These are phyloP conservation scores for Drosophila seclusa DNA, from an alignment of 2,888 invertebrate species.

Conservation along the genomic window DNA sequence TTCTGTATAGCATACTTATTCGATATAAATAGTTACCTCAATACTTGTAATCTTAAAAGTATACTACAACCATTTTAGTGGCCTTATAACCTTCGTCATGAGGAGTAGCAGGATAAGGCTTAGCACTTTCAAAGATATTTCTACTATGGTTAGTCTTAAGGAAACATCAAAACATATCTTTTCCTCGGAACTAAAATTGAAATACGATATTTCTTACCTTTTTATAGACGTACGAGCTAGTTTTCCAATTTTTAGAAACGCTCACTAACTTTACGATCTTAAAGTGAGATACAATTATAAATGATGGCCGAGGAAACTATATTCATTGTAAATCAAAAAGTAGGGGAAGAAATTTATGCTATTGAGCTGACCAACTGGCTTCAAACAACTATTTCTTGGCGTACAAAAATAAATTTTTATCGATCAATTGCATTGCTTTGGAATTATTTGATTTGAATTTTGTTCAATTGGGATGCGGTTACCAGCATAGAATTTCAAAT, in stretches of 20 bases:
- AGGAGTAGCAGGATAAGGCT: not conserved
- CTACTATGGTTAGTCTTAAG: not conserved
- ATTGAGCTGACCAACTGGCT: not conserved
- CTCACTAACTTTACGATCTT: not conserved
- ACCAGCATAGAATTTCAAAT: slow-evolving; percentile 7
- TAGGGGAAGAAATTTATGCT: not conserved
- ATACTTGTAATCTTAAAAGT: slow-evolving; percentile 18
- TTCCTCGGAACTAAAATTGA: not conserved
- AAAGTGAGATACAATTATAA: not conserved
- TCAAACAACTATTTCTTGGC: not conserved
- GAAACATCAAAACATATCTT: not conserved
- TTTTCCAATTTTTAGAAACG: not conserved
- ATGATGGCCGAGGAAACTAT: not conserved
- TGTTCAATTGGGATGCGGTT: not conserved
- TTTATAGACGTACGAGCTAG: not conserved
- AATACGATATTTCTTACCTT: not conserved
- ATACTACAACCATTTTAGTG: not conserved
- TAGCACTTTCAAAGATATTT: not conserved
- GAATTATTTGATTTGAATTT: not conserved
- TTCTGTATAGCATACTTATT: slow-evolving; percentile 29
- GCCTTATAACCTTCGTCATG: not conserved
- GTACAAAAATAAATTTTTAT: not conserved
- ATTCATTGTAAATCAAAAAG: not conserved
- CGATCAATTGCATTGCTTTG: not conserved
- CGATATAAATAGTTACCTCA: not conserved